Conservation (phyloP, 2,113 vertebrate species). For the Antechinus stuartii region DNA sequence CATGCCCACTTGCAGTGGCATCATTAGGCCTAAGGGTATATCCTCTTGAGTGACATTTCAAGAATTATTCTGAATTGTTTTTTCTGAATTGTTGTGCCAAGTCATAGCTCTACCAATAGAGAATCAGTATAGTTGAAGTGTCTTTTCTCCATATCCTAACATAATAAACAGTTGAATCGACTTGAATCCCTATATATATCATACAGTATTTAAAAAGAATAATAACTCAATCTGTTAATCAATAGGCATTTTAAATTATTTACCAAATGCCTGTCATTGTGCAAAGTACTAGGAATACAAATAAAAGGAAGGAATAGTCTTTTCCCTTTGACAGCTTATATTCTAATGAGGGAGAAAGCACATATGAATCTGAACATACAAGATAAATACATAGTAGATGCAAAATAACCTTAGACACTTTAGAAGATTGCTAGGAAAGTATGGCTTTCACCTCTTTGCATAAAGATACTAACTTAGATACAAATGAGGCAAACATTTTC, state of each 20-base stretch:
- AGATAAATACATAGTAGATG: neutral
- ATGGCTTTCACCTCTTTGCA: neutral
- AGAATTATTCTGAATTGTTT: neutral
- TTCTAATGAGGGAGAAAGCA: neutral
- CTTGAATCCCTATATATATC: neutral
- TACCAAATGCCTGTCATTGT: neutral
- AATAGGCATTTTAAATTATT: neutral
- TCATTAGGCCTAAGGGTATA: neutral
- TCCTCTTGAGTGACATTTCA: neutral
- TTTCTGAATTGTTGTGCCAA: neutral
- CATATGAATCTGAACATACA: neutral
- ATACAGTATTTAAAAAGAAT: neutral
- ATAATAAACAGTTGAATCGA: neutral
- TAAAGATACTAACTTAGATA: neutral
- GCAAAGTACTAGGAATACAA: neutral
- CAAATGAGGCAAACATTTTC: neutral
- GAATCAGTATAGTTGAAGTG: neutral
- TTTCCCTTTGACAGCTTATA: neutral
- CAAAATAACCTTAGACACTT: neutral
- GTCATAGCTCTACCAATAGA: neutral
- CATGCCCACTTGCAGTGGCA: neutral
- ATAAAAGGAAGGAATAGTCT: neutral
- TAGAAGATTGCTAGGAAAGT: neutral
- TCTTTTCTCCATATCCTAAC: neutral
- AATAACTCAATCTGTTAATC: neutral